phyloP scores from a whole-genome alignment of 2,797 vertebrate species.

The Sebastiscus albofasciatus region DNA sequence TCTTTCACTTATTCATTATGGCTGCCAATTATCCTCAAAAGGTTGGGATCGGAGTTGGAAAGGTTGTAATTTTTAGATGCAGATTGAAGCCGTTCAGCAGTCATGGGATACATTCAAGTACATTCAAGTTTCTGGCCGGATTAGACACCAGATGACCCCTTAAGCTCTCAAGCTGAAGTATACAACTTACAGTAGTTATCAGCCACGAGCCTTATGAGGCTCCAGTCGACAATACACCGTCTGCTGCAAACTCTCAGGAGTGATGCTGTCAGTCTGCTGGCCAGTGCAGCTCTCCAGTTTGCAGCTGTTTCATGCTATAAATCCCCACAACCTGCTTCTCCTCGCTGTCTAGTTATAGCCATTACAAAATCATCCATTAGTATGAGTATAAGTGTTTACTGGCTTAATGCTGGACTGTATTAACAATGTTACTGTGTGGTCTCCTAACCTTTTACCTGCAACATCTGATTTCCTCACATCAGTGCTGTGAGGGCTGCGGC shows the following conservation, averaged over 20 bases:
- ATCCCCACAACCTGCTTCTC: slow-evolving; percentile 40
- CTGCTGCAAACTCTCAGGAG: slow-evolving; percentile 58
- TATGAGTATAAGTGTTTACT: slow-evolving; percentile 22
- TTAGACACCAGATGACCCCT: slow-evolving; percentile 3
- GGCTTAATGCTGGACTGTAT: slow-evolving; percentile 23
- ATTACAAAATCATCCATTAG: slow-evolving; percentile 21
- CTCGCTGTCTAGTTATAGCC: slow-evolving; percentile 33
- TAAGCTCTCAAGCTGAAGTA: slow-evolving; percentile 17
- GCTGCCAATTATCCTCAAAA: background rate
- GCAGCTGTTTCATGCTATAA: slow-evolving; percentile 52
- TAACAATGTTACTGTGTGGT: slow-evolving; percentile 37
- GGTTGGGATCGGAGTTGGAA: background rate
- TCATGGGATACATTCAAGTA: background rate
- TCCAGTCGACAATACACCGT: slow-evolving; percentile 40
- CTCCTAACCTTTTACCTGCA: slow-evolving; percentile 49
- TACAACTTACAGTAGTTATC: slow-evolving; percentile 42
- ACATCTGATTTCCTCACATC: slow-evolving; percentile 36
- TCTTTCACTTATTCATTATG: background rate
- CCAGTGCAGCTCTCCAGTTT: slow-evolving; percentile 34
- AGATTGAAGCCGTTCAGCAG: slow-evolving; percentile 4
- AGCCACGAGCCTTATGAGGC: slow-evolving; percentile 41
- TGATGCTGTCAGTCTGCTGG: slow-evolving; percentile 41
- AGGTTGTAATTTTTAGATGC: background rate
- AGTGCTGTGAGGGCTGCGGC: slow-evolving; percentile 21
- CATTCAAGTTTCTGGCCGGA: background rate